Evolutionary conservation across 2,888 invertebrate species (phyloP), one percentile per base, ranked within the genome.

Genomic region (Zonitis immaculata): DNA sequence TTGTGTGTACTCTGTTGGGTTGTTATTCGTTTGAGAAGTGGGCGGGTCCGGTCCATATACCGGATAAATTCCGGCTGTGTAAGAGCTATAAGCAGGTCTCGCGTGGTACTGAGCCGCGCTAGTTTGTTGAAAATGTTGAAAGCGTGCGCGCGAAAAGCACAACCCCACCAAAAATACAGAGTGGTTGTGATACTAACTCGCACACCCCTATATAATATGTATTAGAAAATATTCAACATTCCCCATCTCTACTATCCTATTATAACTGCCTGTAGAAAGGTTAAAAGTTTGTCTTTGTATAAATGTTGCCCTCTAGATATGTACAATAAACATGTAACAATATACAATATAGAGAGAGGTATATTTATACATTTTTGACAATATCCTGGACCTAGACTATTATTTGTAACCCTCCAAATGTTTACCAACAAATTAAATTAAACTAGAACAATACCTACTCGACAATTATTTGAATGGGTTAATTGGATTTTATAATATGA

Each of bases 21-120:
- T 6, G 6, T 25, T 4, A 14, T 32, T 32, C 14, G 32, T 14
- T 8, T 32, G 7, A 54, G 52, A 56, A 58, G 68, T 68, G 69
- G 69, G 68, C 68, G 69, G 68, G 66, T 66, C 68, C 66, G 56
- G 52, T 56, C 54, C 52, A 58, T 60, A 58, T 59, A 60, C 60
- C 62, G 63, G 62, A 61, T 44, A 49, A 56, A 57, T 57, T 60
- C 59, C 56, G 56, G 42, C 28, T 58, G 54, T 56, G 58, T 32
- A 32, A 32, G 58, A 53, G 44, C 32, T 57, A 53, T 58, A 54
- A 58, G 60, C 64, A 62, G 56, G 60, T 65, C 69, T 69, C 66
- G 70, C 70, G 68, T 70, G 72, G 61, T 69, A 69, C 70, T 72
- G 70, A 68, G 56, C 59, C 42, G 57, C 54, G 62, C 64, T 57